Base-by-base conservation (phyloP, 1,140 invertebrate genomes). In the Cydia fagiglandana region DNA sequence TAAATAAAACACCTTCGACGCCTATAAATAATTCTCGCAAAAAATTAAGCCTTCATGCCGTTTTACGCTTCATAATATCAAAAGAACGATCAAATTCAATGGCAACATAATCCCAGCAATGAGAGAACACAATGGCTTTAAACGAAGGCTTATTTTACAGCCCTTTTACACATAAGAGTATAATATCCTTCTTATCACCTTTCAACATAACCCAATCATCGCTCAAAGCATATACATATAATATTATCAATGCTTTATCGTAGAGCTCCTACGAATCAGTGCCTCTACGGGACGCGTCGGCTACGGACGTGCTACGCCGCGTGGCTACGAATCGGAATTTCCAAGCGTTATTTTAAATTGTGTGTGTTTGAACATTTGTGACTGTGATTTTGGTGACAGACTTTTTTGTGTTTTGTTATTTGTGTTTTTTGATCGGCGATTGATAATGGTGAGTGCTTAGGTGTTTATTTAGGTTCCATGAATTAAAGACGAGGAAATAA, bases 41-140 rank as follows among this genome's bases (percentile, higher is more conserved):
- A 56, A 17, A 6, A 56, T 56, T 4, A 56, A 3, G n/a, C n/a
- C 9, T 56, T 20, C 53, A 0, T 17, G 2, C 53, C 10, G 47
- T 15, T 56, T 56, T 17, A 56, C n/a, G 53, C 53, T n/a, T 56
- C 53, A 56, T 56, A 41, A 41, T 41, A 56, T 56, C 53, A 56
- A 56, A 56, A 56, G 53, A 20, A 56, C n/a, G 53, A 56, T 56
- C n/a, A 56, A 56, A 56, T 56, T 56, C 53, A n/a, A 56, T 9
- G 53, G 9, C n/a, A 56, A 56, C 15, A 56, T 20, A 56, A 56
- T 56, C n/a, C n/a, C 6, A 56, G 7, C 47, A 50, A 13, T 4
- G 30, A 3, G 5, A 50, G 47, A 47, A 15, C 47, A 50, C 15
- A 13, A 50, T 41, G 45, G 12, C 0, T 47, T 15, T 1, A 56